Evolutionary conservation across 1,140 invertebrate genomes (phyloP), one percentile per base, ranked within the genome.

Genomic region (Drosophila athabasca): DNA sequence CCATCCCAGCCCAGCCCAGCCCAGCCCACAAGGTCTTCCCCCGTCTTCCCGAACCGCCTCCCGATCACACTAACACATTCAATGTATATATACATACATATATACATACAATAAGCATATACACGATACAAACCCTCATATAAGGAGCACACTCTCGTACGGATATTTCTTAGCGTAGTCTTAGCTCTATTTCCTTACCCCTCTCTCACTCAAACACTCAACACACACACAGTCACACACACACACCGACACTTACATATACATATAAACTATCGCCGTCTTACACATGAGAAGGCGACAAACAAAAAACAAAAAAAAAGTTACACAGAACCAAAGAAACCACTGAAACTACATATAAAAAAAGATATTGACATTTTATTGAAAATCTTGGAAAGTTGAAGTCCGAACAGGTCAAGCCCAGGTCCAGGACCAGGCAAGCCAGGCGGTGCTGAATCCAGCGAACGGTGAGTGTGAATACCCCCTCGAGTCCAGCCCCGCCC

Each of bases 361-460:
- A 22, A 57, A 55, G 41, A 39, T 39, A 53, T 22, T 39, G 51
- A 29, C 44, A 62, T 46, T 44, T 67, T 54, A 68, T 31, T 69
- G 61, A 65, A 66, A 65, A 65, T 69, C 65, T 69, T 69, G 67
- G 67, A 69, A 69, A 69, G 67, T 69, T 69, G 65, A 69, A 69
- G 67, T 69, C 67, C 64, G 49, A 69, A 69, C 67, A 69, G 67
- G 67, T 69, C 66, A 69, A 67, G 46, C 24, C 67, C 64, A 39
- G 35, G 35, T 39, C 35, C 35, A 13, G 64, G 64, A 64, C 57
- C 62, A 54, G 67, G 64, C 67, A 69, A 66, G 57, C 64, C 26
- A 31, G 49, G 67, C 65, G 65, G 49, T 69, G 64, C 64, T 58
- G 11, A 58, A 50, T 15, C 51, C 64, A 69, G 39, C 26, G 46